These are phyloP conservation scores for Willisornis vidua DNA, from an alignment of 2,113 vertebrate genomes.

Conservation along the genomic window DNA sequence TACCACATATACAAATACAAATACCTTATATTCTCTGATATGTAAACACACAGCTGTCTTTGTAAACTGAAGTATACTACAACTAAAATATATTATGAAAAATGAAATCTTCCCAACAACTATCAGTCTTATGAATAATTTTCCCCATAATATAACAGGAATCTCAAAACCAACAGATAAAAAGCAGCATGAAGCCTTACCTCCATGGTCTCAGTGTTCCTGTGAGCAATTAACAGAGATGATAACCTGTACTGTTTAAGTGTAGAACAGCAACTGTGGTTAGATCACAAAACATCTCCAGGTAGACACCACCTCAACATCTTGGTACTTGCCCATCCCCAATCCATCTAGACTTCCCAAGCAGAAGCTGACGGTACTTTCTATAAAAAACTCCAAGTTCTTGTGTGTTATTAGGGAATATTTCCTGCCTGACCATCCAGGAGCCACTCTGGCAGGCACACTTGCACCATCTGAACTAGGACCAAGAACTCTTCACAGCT, in stretches of 20 bases:
- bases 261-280: neutral
- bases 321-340: neutral
- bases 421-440: neutral
- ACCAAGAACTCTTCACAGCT: too few relatives aligned
- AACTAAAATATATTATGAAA: neutral
- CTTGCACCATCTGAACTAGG: accelerated
- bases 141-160: neutral
- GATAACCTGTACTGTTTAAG: neutral
- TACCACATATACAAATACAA: neutral
- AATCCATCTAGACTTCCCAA: neutral
- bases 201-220: neutral
- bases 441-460: neutral
- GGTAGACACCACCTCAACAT: accelerated
- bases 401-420: neutral
- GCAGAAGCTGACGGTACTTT: neutral
- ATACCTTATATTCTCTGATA: neutral
- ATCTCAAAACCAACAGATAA: neutral
- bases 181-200: neutral
- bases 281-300: neutral
- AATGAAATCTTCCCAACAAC: neutral
- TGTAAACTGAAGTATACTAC: neutral
- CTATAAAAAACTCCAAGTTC: neutral
- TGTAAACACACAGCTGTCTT: accelerated
- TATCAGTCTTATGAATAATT: neutral
- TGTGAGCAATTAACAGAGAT: neutral